Evolutionary conservation across 2,113 vertebrate species (phyloP).

Genomic region (Eurypyga helias): DNA sequence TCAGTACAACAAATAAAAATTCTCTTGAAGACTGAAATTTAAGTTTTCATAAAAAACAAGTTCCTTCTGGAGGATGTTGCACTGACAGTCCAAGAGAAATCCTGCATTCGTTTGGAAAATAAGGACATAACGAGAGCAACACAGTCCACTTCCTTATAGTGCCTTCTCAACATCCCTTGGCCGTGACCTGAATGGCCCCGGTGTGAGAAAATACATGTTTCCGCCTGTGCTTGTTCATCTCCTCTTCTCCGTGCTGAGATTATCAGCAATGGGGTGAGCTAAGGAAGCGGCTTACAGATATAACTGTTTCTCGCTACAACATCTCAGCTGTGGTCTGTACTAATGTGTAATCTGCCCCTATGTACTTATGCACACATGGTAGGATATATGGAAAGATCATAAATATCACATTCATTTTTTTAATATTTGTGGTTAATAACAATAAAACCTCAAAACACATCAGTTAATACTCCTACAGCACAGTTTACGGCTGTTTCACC

Average conservation of each 20-base stretch:
- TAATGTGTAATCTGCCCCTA: neutral
- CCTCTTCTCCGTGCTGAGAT: neutral
- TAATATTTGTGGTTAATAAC: neutral
- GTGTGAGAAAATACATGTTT: neutral
- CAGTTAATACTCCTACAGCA: neutral
- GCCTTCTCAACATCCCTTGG: neutral
- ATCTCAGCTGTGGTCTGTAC: neutral
- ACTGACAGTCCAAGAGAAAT: neutral
- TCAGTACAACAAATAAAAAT: neutral
- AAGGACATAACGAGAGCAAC: neutral
- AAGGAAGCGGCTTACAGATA: neutral
- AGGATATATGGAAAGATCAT: neutral
- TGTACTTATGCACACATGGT: fast-evolving
- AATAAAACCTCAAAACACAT: neutral
- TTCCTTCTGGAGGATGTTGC: neutral
- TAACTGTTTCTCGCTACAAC: neutral
- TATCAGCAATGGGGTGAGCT: neutral
- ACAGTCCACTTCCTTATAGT: neutral
- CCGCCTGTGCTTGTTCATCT: neutral
- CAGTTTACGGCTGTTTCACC: neutral
- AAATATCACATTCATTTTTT: neutral
- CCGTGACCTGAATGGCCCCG: neutral
- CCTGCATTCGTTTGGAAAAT: neutral
- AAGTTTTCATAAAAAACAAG: neutral
- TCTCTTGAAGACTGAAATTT: neutral